Evolutionary conservation across 2,797 vertebrate species (phyloP).

Genomic region (Emydoidea blandingii): DNA sequence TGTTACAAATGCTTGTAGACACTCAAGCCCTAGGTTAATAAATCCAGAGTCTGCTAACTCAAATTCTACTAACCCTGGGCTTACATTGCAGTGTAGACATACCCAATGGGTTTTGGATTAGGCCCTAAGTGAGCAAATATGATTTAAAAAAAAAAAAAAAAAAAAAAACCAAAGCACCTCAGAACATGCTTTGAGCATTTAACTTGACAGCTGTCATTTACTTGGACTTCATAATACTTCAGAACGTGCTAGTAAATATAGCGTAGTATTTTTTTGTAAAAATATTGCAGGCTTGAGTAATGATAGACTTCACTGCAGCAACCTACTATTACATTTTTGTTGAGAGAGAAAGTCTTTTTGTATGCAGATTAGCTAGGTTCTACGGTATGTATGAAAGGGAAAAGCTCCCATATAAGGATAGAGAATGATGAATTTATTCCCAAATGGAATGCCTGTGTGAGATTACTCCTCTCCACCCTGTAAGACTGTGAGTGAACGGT

Average conservation of each 20-base stretch:
- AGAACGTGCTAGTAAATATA: background rate
- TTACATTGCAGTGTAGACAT: background rate
- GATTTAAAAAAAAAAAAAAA: background rate
- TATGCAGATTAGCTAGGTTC: background rate
- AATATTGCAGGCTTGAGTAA: constrained; percentile 10
- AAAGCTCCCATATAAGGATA: constrained; percentile 6
- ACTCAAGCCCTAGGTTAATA: background rate
- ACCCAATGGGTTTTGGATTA: background rate
- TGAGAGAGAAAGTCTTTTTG: background rate
- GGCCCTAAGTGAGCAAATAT: background rate
- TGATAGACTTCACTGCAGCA: background rate
- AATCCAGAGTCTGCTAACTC: background rate
- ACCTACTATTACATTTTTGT: background rate
- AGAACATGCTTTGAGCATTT: background rate
- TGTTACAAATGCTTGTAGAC: background rate
- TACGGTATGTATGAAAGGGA: background rate
- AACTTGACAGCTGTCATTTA: background rate
- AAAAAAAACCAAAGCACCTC: background rate
- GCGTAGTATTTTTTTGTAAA: background rate
- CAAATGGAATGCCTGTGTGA: constrained; percentile 14
- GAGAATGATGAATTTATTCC: constrained; percentile 32
- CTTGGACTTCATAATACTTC: constrained; percentile 11
- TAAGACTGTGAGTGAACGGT: constrained; percentile 45
- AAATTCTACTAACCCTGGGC: background rate
- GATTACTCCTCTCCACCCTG: background rate